Percentiles rank a stretch among this genome's conserved stretches.
Conservation (phyloP, 2,113 vertebrate genomes). For the Coryphaenoides rupestris region DNA sequence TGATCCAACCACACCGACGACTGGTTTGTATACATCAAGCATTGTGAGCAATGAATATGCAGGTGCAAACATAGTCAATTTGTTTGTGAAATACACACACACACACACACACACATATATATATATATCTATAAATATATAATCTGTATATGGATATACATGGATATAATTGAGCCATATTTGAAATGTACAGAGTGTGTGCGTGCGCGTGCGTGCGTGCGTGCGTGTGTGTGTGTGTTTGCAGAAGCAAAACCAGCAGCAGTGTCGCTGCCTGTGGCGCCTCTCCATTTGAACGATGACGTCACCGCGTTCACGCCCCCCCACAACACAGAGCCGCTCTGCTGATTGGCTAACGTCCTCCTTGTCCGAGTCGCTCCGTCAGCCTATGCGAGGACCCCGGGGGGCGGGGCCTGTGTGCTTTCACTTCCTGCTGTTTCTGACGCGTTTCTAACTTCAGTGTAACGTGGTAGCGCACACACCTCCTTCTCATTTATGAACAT, state of each 20-base stretch:
- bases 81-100: neutral
- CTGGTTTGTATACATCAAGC: no score
- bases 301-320: neutral
- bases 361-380: slow-evolving; percentile 30
- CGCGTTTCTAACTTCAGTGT: slow-evolving; percentile 36
- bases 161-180: neutral
- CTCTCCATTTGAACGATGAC: slow-evolving; percentile 33
- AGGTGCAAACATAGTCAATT: no score
- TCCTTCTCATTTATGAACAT: slow-evolving; percentile 29
- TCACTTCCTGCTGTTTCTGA: slow-evolving; percentile 53
- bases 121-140: neutral
- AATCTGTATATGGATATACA: neutral
- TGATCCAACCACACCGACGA: no score
- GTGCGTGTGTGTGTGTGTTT: no score
- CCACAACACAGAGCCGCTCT: slow-evolving; percentile 36
- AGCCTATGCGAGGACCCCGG: slow-evolving; percentile 18
- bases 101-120: no score
- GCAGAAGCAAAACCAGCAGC: neutral
- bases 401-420: slow-evolving; percentile 9
- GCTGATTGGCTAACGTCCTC: slow-evolving; percentile 27
- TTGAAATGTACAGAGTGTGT: neutral
- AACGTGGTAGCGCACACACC: neutral
- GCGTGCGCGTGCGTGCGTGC: neutral
- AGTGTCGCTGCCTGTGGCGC: neutral
- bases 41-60: no score